Evolutionary conservation across 2,888 invertebrate genomes (phyloP).

Genomic region (Drosophila neotestacea): DNA sequence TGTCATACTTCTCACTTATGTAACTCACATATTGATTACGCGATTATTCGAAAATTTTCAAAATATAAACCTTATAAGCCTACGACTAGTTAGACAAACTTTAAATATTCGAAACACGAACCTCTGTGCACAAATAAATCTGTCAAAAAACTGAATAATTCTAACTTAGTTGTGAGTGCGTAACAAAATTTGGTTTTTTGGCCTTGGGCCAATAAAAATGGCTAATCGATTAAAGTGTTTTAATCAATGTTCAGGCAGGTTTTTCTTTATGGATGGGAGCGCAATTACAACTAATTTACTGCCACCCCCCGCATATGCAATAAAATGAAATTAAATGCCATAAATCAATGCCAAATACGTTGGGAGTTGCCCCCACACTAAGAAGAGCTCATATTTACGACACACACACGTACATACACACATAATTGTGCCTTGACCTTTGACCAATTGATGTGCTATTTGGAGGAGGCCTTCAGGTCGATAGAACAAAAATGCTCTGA

Average conservation of each 20-base stretch:
- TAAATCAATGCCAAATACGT: constrained; percentile 73
- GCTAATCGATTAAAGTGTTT: constrained; percentile 42
- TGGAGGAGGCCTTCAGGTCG: not conserved
- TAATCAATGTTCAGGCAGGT: constrained; percentile 40
- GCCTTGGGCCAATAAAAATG: constrained; percentile 18
- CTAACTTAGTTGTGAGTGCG: not conserved
- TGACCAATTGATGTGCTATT: constrained; percentile 15
- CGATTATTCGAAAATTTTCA: not conserved
- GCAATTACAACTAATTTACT: constrained; percentile 58
- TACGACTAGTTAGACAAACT: not conserved
- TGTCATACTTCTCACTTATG: not conserved
- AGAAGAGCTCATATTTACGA: constrained; percentile 43
- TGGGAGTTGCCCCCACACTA: constrained; percentile 25
- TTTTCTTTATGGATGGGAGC: constrained; percentile 25
- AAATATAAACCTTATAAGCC: not conserved
- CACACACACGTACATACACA: constrained; percentile 7
- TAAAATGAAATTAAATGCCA: constrained; percentile 75
- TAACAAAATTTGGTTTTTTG: constrained; percentile 1
- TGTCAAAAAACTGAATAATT: constrained; percentile 1
- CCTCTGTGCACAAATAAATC: constrained; percentile 10
- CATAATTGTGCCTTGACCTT: constrained; percentile 51
- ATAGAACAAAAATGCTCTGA: not conserved
- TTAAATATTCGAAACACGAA: constrained; percentile 15
- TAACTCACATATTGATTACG: not conserved
- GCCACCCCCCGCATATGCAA: constrained; percentile 48